Conservation (phyloP, 1,140 invertebrate species). For the Drosophila takahashii region DNA sequence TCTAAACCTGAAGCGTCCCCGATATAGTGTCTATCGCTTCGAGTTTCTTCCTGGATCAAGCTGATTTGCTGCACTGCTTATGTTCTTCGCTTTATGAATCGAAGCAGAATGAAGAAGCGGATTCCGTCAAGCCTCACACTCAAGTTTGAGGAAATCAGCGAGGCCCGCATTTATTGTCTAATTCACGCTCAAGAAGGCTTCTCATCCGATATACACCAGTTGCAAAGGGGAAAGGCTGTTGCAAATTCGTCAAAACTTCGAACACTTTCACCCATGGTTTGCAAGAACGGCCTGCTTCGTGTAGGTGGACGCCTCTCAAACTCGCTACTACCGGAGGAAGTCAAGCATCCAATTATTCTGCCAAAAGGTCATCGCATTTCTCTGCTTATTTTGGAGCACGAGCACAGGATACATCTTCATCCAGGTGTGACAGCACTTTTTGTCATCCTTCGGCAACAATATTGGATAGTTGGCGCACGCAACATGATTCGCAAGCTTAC, state of each 20-base stretch:
- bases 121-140: background rate
- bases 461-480: background rate
- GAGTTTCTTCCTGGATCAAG: constrained; percentile 2
- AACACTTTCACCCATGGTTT: background rate
- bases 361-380: background rate
- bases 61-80: constrained; percentile 1
- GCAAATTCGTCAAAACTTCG: too few relatives aligned
- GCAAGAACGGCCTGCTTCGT: background rate
- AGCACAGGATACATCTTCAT: background rate
- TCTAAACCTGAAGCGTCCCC: background rate
- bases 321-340: background rate
- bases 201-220: too few relatives aligned
- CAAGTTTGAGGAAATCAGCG: too few relatives aligned
- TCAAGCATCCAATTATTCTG: constrained; percentile 2
- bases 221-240: too few relatives aligned
- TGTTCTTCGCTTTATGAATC: background rate
- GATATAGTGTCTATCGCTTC: background rate
- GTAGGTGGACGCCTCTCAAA: background rate
- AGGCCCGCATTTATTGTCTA: too few relatives aligned
- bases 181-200: too few relatives aligned
- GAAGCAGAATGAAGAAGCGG: background rate
- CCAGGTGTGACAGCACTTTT: background rate
- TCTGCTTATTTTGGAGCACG: background rate
- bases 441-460: background rate
- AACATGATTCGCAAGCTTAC: background rate